A percentile compares a stretch with the other conserved stretches of the same genome.
Evolutionary conservation across 2,113 vertebrate genomes (phyloP).

Genomic region (Grantiella picta): DNA sequence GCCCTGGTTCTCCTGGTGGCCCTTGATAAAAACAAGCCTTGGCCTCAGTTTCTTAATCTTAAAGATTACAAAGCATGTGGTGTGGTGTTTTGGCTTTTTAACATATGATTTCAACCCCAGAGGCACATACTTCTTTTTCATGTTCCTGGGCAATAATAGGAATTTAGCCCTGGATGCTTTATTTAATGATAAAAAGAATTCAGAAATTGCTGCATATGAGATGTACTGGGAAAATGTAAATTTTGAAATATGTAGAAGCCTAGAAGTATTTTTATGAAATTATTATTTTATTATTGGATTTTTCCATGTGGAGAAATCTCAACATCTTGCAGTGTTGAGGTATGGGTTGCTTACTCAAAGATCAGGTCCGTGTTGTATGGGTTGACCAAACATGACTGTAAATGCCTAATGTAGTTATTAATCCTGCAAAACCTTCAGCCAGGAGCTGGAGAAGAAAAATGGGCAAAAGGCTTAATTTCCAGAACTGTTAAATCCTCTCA

Average conservation of each 20-base stretch:
- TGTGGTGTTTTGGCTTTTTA: neutral
- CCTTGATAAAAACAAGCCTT: neutral
- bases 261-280: neutral
- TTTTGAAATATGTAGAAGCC: neutral
- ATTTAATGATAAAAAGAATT: neutral
- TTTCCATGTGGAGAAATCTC: neutral
- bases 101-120: neutral
- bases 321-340: neutral
- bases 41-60: slow-evolving; percentile 5
- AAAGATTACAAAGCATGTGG: neutral
- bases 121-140: neutral
- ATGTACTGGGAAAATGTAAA: neutral
- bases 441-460: neutral
- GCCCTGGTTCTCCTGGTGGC: neutral
- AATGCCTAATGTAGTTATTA: rapidly evolving
- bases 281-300: neutral
- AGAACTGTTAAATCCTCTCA: neutral
- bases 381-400: neutral
- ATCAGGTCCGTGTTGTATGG: neutral
- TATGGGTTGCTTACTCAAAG: neutral
- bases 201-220: neutral
- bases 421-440: neutral
- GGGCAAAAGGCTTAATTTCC: neutral
- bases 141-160: neutral
- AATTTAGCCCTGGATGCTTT: neutral